A percentile compares a stretch with the other conserved stretches of the same genome.
phyloP scores from a whole-genome alignment of 2,797 vertebrate species.

The Allobates femoralis region DNA sequence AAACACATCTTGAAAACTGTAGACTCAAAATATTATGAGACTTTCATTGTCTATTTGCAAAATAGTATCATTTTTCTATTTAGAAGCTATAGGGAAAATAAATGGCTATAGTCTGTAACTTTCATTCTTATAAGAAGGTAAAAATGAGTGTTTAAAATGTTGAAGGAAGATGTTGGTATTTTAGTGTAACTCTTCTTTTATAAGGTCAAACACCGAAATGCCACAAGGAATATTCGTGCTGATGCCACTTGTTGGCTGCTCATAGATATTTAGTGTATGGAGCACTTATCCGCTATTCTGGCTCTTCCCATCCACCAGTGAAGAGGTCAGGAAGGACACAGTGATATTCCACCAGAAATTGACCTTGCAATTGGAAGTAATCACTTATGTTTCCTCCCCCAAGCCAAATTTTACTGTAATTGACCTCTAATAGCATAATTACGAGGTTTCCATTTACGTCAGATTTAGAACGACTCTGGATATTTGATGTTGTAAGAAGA shows the following conservation, averaged over 20 bases:
- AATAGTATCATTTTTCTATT: no score
- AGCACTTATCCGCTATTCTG: background rate
- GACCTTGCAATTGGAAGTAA: conserved; percentile 49
- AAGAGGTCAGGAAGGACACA: background rate
- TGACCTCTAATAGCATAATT: conserved; percentile 57
- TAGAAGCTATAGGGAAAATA: no score
- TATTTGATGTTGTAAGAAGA: conserved; percentile 25
- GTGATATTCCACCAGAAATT: conserved; percentile 17
- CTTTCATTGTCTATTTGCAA: background rate
- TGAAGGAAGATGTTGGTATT: background rate
- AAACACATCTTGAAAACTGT: no score
- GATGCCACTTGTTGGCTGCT: background rate
- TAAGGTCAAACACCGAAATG: background rate
- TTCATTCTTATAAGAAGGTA: background rate
- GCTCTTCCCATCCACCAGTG: background rate
- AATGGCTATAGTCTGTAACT: background rate
- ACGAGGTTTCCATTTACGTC: conserved; percentile 47
- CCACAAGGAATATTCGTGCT: background rate
- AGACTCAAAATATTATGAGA: no score
- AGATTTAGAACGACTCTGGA: conserved; percentile 21
- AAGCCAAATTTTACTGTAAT: conserved; percentile 51
- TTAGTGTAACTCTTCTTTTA: background rate
- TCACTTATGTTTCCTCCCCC: conserved; percentile 43
- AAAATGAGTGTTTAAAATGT: background rate
- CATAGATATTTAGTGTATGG: background rate